These are phyloP conservation scores for Pelagia noctiluca DNA, from an alignment of 30 jellyfish, hydroid and myxozoan genomes.

Conservation along the genomic window DNA sequence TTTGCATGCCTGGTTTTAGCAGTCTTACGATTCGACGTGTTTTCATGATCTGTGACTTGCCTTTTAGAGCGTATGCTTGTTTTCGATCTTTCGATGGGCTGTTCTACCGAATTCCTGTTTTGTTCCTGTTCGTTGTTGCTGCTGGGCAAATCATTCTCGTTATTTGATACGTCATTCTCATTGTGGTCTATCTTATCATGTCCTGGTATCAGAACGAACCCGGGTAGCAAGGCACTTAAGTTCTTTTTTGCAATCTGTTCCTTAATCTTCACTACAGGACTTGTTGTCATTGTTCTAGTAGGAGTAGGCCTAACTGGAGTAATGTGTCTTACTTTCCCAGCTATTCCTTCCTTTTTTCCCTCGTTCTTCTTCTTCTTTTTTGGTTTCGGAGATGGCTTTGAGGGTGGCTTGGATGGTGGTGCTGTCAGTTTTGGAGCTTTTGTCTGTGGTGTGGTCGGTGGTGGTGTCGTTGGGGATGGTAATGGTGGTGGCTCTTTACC, in stretches of 20 bases:
- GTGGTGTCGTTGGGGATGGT: conserved; percentile 48
- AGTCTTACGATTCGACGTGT: too few species aligned
- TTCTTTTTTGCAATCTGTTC: conserved; percentile 17
- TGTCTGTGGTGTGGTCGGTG: conserved; percentile 22
- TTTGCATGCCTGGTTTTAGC: too few species aligned
- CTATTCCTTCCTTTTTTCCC: conserved; percentile 10
- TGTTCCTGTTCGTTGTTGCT: neutral
- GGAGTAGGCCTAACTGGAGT: conserved; percentile 52
- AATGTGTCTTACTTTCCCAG: conserved; percentile 69
- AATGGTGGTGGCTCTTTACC: conserved; percentile 54
- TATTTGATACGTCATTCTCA: neutral
- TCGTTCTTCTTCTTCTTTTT: conserved; percentile 24
- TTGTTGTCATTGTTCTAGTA: neutral
- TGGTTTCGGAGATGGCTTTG: conserved; percentile 24
- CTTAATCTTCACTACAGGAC: neutral
- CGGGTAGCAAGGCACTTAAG: conserved; percentile 66
- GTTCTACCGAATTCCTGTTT: neutral
- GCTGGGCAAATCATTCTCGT: neutral
- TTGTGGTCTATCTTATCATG: conserved; percentile 28
- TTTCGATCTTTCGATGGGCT: neutral
- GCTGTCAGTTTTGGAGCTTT: conserved; percentile 35
- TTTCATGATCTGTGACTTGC: too few species aligned
- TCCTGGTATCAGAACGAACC: conserved; percentile 66
- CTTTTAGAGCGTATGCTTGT: neutral
- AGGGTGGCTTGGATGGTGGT: conserved; percentile 40